phyloP scores from a whole-genome alignment of 2,797 vertebrate genomes.

The Phoeniculus purpureus region DNA sequence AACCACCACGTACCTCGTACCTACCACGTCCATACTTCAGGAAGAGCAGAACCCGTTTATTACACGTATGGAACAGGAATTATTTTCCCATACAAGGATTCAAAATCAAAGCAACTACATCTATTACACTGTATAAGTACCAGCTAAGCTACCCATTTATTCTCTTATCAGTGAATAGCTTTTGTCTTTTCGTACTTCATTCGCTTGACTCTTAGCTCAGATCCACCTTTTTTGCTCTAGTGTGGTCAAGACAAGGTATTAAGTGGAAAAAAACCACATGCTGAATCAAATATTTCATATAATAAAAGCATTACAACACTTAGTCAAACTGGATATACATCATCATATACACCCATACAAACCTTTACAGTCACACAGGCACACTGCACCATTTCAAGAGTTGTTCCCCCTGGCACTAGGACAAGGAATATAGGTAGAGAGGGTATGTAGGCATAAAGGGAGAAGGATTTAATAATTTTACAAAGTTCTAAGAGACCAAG shows the following conservation, averaged over 20 bases:
- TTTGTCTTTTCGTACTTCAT: background rate
- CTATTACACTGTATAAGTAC: fast-evolving
- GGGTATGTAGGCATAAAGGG: too few relatives aligned
- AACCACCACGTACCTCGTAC: background rate
- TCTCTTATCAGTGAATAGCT: background rate
- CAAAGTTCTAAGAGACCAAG: background rate
- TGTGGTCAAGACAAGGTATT: background rate
- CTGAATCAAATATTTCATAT: background rate
- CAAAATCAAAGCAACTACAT: background rate
- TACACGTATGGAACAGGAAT: background rate
- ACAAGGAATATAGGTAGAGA: background rate
- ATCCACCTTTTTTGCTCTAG: background rate
- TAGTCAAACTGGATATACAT: background rate
- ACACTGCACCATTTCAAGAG: background rate
- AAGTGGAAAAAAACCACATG: background rate
- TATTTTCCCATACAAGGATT: background rate
- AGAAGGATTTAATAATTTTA: background rate
- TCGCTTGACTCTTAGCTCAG: background rate
- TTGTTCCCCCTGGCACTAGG: background rate
- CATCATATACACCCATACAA: background rate
- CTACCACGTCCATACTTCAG: background rate
- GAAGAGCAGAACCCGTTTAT: background rate
- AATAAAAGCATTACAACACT: background rate
- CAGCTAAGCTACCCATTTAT: background rate
- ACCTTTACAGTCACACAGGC: fast-evolving